Base-by-base conservation (phyloP, 2,797 vertebrate genomes). In the Mormyrus hasselquistii region DNA sequence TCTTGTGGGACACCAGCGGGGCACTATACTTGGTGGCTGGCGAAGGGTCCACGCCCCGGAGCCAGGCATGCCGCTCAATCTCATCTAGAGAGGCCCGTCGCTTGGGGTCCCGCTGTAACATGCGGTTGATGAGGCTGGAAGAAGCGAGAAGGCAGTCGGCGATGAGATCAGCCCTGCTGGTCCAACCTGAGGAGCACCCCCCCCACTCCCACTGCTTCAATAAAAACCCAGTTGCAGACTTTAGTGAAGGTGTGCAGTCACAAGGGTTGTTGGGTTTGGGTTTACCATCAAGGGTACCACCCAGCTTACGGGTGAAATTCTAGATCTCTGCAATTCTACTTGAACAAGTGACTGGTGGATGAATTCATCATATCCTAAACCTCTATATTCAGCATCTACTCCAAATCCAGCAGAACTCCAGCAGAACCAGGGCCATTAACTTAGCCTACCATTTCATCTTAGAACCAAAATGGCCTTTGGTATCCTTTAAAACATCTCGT, bases 91-190 rank as follows among this genome's bases (percentile, higher is more conserved):
- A 98, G 0, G 98, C 97, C 90, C 98, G 95, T 92, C 95, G 95
- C 93, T 97, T 98, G 0, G 98, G 98, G 90, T 99, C 98, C 92
- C 98, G 96, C 95, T 98, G 97, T 89, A 99, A 95, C 98, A 99
- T 99, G 88, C 94, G 96, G 73, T 96, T 97, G 92, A 99, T 99
- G 0, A 99, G 95, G 95, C 98, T 99, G 91, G 84, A 90, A 90
- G 86, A 84, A 88, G 55, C 57, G 59, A 25, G 19, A 89, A 90
- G 86, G 7, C 88, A 34, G 38, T 4, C 29, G 29, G 29, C 4
- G 4, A 16, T 73, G 53, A 49, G 41, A 1, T 84, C 82, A 50
- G 19, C 5, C 38, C 79, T 16, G 12, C 79, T 47, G 41, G 38
- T 47, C n/a, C 14, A n/a, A 44, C 76, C 41, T n/a, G 14, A 82